Evolutionary conservation across 2,113 vertebrate species (phyloP).

Genomic region (Nicator chloris): DNA sequence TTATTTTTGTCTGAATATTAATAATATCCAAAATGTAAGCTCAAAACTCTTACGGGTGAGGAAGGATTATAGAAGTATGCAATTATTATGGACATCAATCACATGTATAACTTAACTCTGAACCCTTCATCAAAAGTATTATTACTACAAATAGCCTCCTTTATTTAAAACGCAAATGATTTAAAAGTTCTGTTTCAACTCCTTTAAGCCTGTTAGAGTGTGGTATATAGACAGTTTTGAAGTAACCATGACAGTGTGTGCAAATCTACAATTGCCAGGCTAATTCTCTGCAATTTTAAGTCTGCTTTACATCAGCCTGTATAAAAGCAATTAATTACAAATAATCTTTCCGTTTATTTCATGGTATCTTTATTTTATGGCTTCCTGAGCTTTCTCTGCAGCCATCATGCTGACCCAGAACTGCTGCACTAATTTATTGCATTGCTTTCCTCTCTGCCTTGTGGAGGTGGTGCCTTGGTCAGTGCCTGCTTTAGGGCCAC

Average conservation of each 20-base stretch:
- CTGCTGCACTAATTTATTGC: neutral
- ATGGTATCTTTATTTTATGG: neutral
- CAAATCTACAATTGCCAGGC: neutral
- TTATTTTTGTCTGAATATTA: conserved; percentile 43
- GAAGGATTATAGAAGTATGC: conserved; percentile 35
- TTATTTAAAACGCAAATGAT: neutral
- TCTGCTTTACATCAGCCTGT: neutral
- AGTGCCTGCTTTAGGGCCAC: neutral
- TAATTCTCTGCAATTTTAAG: neutral
- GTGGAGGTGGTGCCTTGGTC: neutral
- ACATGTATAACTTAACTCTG: neutral
- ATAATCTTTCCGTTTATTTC: neutral
- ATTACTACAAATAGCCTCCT: conserved; percentile 5
- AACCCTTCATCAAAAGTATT: conserved; percentile 11
- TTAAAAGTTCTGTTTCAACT: conserved; percentile 5
- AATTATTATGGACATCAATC: conserved; percentile 34
- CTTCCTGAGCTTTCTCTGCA: neutral
- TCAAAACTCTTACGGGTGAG: neutral
- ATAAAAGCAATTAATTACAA: conserved; percentile 18
- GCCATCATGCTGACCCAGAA: neutral
- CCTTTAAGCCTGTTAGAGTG: conserved; percentile 24
- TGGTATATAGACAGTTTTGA: neutral
- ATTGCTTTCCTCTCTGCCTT: neutral
- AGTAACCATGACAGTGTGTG: conserved; percentile 1
- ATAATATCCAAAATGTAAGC: neutral